phyloP scores from a whole-genome alignment of 2,888 invertebrate genomes.

The Hyles lineata region DNA sequence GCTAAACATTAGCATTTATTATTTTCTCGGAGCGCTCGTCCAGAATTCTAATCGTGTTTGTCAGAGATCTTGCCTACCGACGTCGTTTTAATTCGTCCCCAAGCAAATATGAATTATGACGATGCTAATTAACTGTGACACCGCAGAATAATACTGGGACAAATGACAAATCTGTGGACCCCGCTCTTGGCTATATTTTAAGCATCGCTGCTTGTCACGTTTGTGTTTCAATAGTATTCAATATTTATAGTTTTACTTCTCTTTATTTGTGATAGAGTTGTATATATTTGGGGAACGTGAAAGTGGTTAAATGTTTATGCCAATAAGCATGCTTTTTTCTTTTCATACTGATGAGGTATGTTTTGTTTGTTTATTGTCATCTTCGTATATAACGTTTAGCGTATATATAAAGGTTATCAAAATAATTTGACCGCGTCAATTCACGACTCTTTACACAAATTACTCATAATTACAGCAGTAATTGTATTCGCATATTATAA shows the following conservation, averaged over 20 bases:
- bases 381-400: no score
- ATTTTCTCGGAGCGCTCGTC: slow-evolving; percentile 54
- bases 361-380: no score
- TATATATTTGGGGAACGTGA: no score
- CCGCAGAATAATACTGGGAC: not conserved
- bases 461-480: not conserved
- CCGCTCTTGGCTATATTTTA: not conserved
- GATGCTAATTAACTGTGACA: slow-evolving; percentile 7
- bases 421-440: not conserved
- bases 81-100: slow-evolving; percentile 5
- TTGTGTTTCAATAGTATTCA: not conserved
- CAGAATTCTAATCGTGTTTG: slow-evolving; percentile 60
- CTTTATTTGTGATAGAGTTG: no score
- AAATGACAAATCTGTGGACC: not conserved
- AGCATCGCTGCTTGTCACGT: not conserved
- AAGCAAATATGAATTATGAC: slow-evolving; percentile 34
- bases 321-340: no score
- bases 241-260: no score
- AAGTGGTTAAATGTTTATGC: no score
- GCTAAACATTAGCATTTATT: slow-evolving; percentile 66
- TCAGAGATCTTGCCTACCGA: slow-evolving; percentile 32
- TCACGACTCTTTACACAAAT: not conserved
- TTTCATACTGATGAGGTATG: no score
- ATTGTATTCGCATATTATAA: not conserved
- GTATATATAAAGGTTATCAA: not conserved